phyloP scores from a whole-genome alignment of 2,888 invertebrate species.

The Chloroclysta siterata region DNA sequence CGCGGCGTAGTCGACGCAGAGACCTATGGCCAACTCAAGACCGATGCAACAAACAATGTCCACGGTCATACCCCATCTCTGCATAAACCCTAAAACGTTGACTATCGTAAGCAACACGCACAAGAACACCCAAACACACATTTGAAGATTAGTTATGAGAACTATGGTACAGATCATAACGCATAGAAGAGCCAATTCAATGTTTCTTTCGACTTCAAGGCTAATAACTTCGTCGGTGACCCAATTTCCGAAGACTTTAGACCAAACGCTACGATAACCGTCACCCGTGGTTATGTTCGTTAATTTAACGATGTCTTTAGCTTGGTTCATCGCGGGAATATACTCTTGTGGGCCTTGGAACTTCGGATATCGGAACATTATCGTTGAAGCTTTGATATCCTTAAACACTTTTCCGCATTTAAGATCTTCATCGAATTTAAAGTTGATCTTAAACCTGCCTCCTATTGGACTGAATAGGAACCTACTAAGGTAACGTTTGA shows the following conservation, averaged over 20 bases:
- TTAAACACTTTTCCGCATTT: constrained; percentile 86
- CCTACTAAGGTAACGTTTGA: constrained; percentile 86
- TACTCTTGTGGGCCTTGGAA: constrained; percentile 87
- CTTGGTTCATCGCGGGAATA: constrained; percentile 89
- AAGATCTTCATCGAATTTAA: constrained; percentile 86
- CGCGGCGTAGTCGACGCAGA: constrained; percentile 93
- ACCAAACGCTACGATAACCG: constrained; percentile 88
- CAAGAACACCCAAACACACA: constrained; percentile 91
- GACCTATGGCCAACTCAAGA: constrained; percentile 91
- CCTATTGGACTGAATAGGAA: constrained; percentile 89
- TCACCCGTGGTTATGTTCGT: constrained; percentile 86
- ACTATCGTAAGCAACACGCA: constrained; percentile 90
- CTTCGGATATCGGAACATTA: constrained; percentile 86
- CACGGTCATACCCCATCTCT: constrained; percentile 92
- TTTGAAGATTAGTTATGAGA: constrained; percentile 90
- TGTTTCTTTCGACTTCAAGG: constrained; percentile 90
- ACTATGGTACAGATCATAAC: constrained; percentile 92
- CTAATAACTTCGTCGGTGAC: constrained; percentile 91
- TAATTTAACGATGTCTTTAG: constrained; percentile 83
- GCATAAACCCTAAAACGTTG: constrained; percentile 91
- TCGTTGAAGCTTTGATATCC: constrained; percentile 85
- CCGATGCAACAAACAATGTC: constrained; percentile 93
- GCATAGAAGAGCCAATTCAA: constrained; percentile 89
- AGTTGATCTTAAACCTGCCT: constrained; percentile 88
- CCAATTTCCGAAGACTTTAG: constrained; percentile 90